Conservation (phyloP, 1,140 invertebrate genomes). For the Elymnias hypermnestra region DNA sequence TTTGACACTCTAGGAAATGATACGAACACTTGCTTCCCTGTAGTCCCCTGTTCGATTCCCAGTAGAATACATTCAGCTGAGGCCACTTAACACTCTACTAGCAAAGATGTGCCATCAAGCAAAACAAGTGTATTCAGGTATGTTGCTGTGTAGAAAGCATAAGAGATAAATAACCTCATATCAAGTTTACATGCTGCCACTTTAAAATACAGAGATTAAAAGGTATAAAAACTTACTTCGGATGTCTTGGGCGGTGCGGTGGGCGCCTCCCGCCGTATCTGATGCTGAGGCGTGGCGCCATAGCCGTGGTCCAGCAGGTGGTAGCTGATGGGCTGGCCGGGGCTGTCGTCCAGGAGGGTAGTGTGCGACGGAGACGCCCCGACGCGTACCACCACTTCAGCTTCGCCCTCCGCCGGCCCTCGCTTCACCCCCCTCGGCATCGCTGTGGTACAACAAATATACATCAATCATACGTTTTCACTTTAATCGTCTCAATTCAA, state of each 20-base stretch:
- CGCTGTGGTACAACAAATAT: conserved; percentile 46
- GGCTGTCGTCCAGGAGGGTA: conserved; percentile 67
- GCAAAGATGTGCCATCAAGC: no score
- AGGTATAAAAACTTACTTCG: conserved; percentile 60
- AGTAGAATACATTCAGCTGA: no score
- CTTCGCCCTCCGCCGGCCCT: conserved; percentile 69
- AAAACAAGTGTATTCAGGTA: no score
- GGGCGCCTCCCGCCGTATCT: conserved; percentile 78
- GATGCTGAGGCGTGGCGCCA: conserved; percentile 86
- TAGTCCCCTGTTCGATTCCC: no score
- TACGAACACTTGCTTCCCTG: no score
- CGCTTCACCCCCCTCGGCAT: conserved; percentile 76
- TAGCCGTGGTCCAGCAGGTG: conserved; percentile 91
- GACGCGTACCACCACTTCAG: conserved; percentile 64
- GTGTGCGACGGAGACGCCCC: conserved; percentile 65
- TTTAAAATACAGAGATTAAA: no score
- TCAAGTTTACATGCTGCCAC: no score
- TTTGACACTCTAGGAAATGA: no score
- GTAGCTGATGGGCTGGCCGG: conserved; percentile 78
- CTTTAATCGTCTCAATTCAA: conserved; percentile 62
- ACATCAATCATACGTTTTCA: conserved; percentile 21
- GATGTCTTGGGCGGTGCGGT: conserved; percentile 72
- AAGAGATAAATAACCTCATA: no score
- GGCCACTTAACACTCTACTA: no score
- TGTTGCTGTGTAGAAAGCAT: no score